Evolutionary conservation across 2,888 invertebrate genomes (phyloP), one percentile per base, ranked within the genome.

Genomic region (Agrotis clavis): DNA sequence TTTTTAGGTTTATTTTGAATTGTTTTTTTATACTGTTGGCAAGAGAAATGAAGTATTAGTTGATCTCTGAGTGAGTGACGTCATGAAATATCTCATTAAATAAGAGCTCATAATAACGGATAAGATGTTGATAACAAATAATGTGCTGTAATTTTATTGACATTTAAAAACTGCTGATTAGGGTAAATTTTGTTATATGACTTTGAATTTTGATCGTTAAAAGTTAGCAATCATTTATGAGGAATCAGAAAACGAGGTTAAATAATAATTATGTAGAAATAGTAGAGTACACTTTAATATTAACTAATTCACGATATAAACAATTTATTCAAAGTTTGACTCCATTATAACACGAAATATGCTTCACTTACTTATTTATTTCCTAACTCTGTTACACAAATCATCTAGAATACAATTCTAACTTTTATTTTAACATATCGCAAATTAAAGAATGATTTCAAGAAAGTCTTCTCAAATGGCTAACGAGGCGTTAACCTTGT

Each of bases 401-500:
- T 60, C n/a, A 59, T 9, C 2, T 9, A n/a, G 51, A 41, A 21
- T 51, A 35, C 50, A 72, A 72, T 56, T 50, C 56, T 62, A 14
- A 59, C 21, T 54, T 50, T 35, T 62, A 50, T 67, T 59, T 25
- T 41, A 57, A 5, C 1, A 18, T 48, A 0, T 54, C 4, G 1
- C 47, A 76, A 74, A 57, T 62, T 65, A 47, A 50, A 16, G 41
- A 25, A 25, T 53, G n/a, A 61, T 53, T 59, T 57, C 2, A 65
- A 41, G 2, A 25, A 48, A 66, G 41, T 14, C 11, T 79, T 35
- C 66, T 48, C 14, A 67, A 67, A 56, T 51, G 25, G 9, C 19
- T 74, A 62, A 67, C 81, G 45, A 63, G 25, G 19, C 53, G 35
- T 59, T 50, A 74, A 50, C 41, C 48, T 80, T 67, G 25, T 74